A percentile compares a stretch with the other conserved stretches of the same genome.
These are phyloP conservation scores for Stigmatopora argus DNA, from an alignment of 2,113 vertebrate species.

Conservation along the genomic window DNA sequence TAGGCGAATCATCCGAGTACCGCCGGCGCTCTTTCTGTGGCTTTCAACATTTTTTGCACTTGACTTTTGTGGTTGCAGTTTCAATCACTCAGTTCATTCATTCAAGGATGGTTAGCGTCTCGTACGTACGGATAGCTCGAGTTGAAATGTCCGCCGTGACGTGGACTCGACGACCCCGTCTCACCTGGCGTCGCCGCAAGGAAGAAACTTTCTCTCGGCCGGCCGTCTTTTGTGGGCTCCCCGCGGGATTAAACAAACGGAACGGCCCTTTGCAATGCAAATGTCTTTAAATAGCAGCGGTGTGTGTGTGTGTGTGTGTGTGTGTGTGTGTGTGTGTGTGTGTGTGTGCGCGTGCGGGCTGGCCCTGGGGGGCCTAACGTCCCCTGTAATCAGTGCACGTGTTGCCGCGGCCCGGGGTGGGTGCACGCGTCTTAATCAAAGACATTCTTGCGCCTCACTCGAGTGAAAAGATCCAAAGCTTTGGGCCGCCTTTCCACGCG, in stretches of 20 bases:
- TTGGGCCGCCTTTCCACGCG: neutral
- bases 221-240: slow-evolving; percentile 24
- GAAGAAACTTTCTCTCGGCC: neutral
- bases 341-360: too few species aligned
- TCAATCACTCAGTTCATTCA: too few species aligned
- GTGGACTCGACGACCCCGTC: too few species aligned
- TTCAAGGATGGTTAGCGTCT: too few species aligned
- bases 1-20: too few species aligned
- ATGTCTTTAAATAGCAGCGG: slow-evolving; percentile 57
- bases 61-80: too few species aligned
- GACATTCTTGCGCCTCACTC: slow-evolving; percentile 61
- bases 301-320: slow-evolving; percentile 45
- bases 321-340: slow-evolving; percentile 47
- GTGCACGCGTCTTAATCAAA: slow-evolving; percentile 56
- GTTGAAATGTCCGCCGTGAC: too few species aligned
- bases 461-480: slow-evolving; percentile 17
- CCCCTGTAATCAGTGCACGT: slow-evolving; percentile 57
- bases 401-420: slow-evolving; percentile 37
- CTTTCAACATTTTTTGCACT: too few species aligned
- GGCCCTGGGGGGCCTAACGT: slow-evolving; percentile 54
- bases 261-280: slow-evolving; percentile 53
- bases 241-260: slow-evolving; percentile 66
- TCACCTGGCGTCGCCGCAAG: too few species aligned
- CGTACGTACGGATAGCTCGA: too few species aligned
- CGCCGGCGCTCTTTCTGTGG: neutral